Evolutionary conservation across 2,888 invertebrate genomes (phyloP).

Genomic region (Chrysolina haemoptera): DNA sequence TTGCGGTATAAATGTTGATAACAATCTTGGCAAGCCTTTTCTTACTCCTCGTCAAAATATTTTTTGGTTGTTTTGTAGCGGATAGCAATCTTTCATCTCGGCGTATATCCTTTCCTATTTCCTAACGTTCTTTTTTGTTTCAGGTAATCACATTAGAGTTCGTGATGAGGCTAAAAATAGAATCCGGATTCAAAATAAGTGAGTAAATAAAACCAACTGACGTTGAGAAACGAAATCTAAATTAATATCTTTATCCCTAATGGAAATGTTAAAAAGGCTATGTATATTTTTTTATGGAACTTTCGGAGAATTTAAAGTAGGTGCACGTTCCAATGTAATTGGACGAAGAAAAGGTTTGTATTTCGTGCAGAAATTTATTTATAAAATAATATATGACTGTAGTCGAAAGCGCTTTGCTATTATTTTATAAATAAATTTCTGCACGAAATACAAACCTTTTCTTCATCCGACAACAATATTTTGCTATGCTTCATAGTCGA

Average conservation of each 20-base stretch:
- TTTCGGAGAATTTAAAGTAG: constrained; percentile 2
- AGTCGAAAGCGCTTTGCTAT: too few species aligned
- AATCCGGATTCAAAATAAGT: constrained; percentile 20
- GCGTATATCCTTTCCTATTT: neutral
- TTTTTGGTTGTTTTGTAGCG: neutral
- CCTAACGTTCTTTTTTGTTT: constrained; percentile 19
- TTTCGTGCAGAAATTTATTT: too few species aligned
- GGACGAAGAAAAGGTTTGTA: too few species aligned
- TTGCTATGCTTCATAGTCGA: too few species aligned
- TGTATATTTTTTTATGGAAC: neutral
- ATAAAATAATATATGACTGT: too few species aligned
- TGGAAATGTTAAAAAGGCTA: neutral
- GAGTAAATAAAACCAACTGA: constrained; percentile 22
- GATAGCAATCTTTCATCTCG: constrained; percentile 12
- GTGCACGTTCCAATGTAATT: too few species aligned
- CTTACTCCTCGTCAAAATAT: neutral
- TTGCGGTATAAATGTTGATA: neutral
- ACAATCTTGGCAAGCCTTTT: neutral
- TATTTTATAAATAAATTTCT: too few species aligned
- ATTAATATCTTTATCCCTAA: constrained; percentile 13
- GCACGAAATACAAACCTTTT: too few species aligned
- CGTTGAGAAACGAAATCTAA: neutral
- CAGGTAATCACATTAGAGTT: constrained; percentile 20
- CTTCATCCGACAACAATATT: too few species aligned
- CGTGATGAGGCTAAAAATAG: constrained; percentile 13